These are phyloP conservation scores for Microchirus variegatus DNA, from an alignment of 2,797 vertebrate genomes.

Conservation along the genomic window DNA sequence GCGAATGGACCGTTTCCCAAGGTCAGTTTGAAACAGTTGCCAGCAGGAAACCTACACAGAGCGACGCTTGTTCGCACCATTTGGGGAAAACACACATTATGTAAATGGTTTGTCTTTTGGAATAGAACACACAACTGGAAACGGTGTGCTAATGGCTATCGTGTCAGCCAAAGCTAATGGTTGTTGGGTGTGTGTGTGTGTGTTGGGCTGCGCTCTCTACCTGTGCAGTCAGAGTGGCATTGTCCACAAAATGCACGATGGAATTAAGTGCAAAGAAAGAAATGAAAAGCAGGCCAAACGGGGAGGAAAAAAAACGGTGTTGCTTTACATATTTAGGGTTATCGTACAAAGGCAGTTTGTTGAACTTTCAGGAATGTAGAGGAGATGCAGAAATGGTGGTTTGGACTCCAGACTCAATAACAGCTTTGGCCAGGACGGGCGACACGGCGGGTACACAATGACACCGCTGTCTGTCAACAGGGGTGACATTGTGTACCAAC, in stretches of 20 bases:
- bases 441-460: conserved; percentile 52
- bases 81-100: conserved; percentile 85
- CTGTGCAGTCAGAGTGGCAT: conserved; percentile 9
- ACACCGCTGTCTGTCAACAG: conserved; percentile 58
- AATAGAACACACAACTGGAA: conserved; percentile 72
- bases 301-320: conserved; percentile 31
- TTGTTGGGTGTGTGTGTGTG: conserved; percentile 44
- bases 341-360: conserved; percentile 48
- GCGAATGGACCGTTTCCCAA: conserved; percentile 79
- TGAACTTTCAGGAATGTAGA: conserved; percentile 10
- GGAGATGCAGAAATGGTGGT: neutral
- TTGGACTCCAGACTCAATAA: conserved; percentile 14
- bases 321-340: conserved; percentile 46
- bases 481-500: conserved; percentile 5
- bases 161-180: conserved; percentile 82
- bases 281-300: conserved; percentile 24
- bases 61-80: conserved; percentile 79
- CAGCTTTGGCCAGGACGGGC: conserved; percentile 9
- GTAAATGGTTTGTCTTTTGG: conserved; percentile 82
- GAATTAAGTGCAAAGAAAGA: conserved; percentile 5
- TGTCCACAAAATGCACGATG: conserved; percentile 2
- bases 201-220: conserved; percentile 24
- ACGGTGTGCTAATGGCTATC: conserved; percentile 75
- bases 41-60: conserved; percentile 81
- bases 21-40: conserved; percentile 86